phyloP scores from a whole-genome alignment of 2,888 invertebrate genomes.

The Augochlorella aurata region DNA sequence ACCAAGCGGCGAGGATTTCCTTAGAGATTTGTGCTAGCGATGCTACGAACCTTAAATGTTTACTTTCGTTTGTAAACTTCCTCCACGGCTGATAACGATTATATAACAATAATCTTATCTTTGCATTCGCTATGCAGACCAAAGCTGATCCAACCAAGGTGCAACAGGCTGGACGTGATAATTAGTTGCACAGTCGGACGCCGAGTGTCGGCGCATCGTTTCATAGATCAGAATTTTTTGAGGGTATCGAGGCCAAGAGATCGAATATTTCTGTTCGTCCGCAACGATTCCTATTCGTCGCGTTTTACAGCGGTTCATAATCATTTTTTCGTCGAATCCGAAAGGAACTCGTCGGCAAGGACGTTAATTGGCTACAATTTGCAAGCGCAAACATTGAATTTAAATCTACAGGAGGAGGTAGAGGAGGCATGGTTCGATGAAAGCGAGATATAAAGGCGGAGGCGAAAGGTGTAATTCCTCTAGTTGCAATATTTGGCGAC shows the following conservation, averaged over 20 bases:
- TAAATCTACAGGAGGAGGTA: background rate
- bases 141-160: slow-evolving; percentile 48
- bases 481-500: slow-evolving; percentile 54
- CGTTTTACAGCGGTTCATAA: background rate
- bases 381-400: background rate
- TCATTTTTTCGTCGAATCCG: background rate
- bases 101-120: slow-evolving; percentile 67
- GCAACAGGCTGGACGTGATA: slow-evolving; percentile 41
- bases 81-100: slow-evolving; percentile 62
- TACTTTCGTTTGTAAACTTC: slow-evolving; percentile 62
- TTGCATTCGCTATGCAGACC: slow-evolving; percentile 58
- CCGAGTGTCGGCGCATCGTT: background rate
- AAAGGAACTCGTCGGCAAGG: background rate
- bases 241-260: slow-evolving; percentile 1
- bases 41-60: slow-evolving; percentile 50
- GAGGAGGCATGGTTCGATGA: slow-evolving; percentile 8
- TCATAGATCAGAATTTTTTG: slow-evolving; percentile 15
- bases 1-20: background rate
- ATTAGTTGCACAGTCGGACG: slow-evolving; percentile 47
- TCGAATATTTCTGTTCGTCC: too few species aligned
- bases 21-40: background rate
- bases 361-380: background rate
- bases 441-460: slow-evolving; percentile 27
- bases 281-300: too few species aligned
- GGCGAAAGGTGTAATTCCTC: slow-evolving; percentile 28